Conservation (phyloP, 2,888 invertebrate species). For the Hetaerina titia region DNA sequence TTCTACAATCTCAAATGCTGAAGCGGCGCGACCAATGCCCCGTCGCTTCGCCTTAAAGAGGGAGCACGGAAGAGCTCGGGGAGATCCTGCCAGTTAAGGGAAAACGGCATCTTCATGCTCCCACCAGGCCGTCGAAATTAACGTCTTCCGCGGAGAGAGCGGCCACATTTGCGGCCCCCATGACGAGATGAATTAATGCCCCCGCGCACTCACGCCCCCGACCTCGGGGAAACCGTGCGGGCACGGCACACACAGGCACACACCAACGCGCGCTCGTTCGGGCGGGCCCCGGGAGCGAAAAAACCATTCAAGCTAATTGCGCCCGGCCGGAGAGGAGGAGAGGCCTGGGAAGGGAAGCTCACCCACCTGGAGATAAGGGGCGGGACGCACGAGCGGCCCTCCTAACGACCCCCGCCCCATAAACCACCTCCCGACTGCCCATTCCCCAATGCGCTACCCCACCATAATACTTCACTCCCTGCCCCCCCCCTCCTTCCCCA, state of each 20-base stretch:
- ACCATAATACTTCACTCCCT: background rate
- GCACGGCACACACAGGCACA: too few relatives aligned
- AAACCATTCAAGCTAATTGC: background rate
- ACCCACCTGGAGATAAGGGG: background rate
- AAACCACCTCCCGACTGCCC: background rate
- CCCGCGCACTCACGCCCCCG: background rate
- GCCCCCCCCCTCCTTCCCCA: background rate
- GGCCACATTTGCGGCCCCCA: background rate
- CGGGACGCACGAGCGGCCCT: background rate
- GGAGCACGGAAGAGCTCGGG: too few relatives aligned
- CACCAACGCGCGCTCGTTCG: background rate
- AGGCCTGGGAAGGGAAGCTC: background rate
- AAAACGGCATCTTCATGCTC: too few relatives aligned
- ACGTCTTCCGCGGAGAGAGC: background rate
- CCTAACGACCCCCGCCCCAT: background rate
- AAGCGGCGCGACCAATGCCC: too few relatives aligned
- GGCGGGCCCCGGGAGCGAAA: background rate
- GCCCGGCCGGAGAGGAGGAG: too few relatives aligned
- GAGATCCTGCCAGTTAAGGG: too few relatives aligned
- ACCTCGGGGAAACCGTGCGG: too few relatives aligned
- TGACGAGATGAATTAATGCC: background rate
- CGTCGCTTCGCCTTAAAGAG: too few relatives aligned
- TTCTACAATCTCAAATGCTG: too few relatives aligned
- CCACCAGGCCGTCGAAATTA: background rate
- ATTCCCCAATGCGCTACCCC: background rate